A percentile compares a stretch with the other conserved stretches of the same genome.
Evolutionary conservation across 2,113 vertebrate species (phyloP).

Genomic region (Solea senegalensis): DNA sequence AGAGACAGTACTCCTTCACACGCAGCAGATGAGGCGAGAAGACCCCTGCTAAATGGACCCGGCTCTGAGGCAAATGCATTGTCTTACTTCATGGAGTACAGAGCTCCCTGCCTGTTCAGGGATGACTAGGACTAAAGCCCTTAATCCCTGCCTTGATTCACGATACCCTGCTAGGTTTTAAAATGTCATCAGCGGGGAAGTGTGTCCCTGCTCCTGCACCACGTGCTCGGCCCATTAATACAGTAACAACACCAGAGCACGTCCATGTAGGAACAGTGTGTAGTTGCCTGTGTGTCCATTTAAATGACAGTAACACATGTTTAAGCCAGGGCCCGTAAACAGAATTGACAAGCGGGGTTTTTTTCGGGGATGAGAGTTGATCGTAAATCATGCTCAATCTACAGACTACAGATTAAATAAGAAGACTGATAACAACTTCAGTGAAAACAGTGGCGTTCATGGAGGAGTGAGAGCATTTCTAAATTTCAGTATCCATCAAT

Average conservation of each 20-base stretch:
- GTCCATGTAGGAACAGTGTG: constrained; percentile 19
- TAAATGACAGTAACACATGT: constrained; percentile 33
- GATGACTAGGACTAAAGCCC: constrained; percentile 67
- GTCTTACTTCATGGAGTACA: constrained; percentile 59
- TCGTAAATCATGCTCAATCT: constrained; percentile 44
- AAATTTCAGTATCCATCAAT: constrained; percentile 3
- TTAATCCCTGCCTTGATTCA: constrained; percentile 73
- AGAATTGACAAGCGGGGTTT: constrained; percentile 34
- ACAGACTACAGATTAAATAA: constrained; percentile 11
- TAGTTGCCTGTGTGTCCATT: constrained; percentile 18
- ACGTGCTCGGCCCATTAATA: constrained; percentile 43
- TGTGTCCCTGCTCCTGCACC: constrained; percentile 43
- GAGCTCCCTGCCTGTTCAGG: constrained; percentile 55
- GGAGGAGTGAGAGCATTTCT: constrained; percentile 3
- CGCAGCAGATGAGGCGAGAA: constrained; percentile 32
- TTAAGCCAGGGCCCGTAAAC: constrained; percentile 21
- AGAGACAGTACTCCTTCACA: constrained; percentile 17
- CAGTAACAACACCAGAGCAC: constrained; percentile 26
- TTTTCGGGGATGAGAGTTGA: neutral
- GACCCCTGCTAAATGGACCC: constrained; percentile 49
- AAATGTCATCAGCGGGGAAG: constrained; percentile 69
- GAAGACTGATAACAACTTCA: constrained; percentile 1
- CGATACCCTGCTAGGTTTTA: constrained; percentile 71
- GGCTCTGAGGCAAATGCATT: constrained; percentile 53
- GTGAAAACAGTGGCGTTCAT: neutral